A percentile compares a stretch with the other conserved stretches of the same genome.
Evolutionary conservation across 2,113 vertebrate species (phyloP).

Genomic region (Caranx melampygus): DNA sequence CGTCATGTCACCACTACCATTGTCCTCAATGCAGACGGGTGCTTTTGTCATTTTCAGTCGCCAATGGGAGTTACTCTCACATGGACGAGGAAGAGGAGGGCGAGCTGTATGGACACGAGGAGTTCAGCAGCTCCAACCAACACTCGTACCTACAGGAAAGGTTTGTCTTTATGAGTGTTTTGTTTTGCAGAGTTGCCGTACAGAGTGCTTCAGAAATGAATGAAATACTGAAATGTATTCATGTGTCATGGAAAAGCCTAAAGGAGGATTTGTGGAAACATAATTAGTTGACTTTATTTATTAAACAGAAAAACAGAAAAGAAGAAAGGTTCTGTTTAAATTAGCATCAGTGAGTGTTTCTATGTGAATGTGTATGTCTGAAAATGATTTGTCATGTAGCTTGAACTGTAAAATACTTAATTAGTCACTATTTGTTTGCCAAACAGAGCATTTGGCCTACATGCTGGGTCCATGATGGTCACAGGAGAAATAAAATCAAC

Average conservation of each 20-base stretch:
- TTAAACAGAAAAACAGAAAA: not conserved
- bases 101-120: slow-evolving; percentile 65
- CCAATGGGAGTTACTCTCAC: slow-evolving; percentile 76
- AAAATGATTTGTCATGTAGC: not conserved
- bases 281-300: not conserved
- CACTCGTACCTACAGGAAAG: slow-evolving; percentile 65
- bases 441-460: not conserved
- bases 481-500: not conserved
- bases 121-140: slow-evolving; percentile 77
- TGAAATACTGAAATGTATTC: not conserved
- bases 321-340: not conserved
- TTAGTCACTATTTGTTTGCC: no score
- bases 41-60: slow-evolving; percentile 52
- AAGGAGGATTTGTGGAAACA: not conserved
- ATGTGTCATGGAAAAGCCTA: no score
- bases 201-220: not conserved
- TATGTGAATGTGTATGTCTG: no score
- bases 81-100: slow-evolving; percentile 79
- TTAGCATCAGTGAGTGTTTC: not conserved
- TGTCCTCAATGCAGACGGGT: not conserved
- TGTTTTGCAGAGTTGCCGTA: not conserved
- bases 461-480: not conserved
- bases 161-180: slow-evolving; percentile 37
- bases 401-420: not conserved
- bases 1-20: not conserved